phyloP scores from a whole-genome alignment of 1,140 invertebrate species.

The Eumeta japonica region DNA sequence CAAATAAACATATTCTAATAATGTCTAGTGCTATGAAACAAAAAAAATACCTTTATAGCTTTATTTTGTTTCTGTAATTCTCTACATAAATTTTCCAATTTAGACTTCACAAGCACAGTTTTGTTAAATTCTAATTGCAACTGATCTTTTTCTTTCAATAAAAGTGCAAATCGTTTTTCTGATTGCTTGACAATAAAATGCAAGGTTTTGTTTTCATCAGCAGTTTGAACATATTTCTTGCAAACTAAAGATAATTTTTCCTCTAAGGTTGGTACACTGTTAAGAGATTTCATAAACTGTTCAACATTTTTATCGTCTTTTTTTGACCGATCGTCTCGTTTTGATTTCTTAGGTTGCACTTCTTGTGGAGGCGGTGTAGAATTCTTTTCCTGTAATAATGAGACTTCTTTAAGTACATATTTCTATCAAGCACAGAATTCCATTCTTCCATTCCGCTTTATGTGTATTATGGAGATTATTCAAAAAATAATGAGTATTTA shows the following conservation, averaged over 20 bases:
- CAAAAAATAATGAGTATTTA: too few relatives aligned
- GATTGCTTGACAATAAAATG: slow-evolving; percentile 66
- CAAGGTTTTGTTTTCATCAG: slow-evolving; percentile 73
- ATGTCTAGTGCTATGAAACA: slow-evolving; percentile 5
- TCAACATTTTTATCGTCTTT: slow-evolving; percentile 64
- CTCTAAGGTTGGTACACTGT: slow-evolving; percentile 65
- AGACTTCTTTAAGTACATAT: too few relatives aligned
- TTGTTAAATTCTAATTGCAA: slow-evolving; percentile 81
- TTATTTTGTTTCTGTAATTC: slow-evolving; percentile 91
- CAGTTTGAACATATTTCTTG: slow-evolving; percentile 72
- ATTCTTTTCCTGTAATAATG: slow-evolving; percentile 25
- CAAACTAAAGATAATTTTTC: slow-evolving; percentile 74
- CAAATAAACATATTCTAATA: not conserved
- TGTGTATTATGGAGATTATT: too few relatives aligned
- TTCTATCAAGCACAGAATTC: too few relatives aligned
- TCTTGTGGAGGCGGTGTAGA: slow-evolving; percentile 22
- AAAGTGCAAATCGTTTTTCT: slow-evolving; percentile 60
- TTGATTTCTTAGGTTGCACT: slow-evolving; percentile 28
- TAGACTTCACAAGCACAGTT: slow-evolving; percentile 74
- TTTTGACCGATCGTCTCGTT: slow-evolving; percentile 49
- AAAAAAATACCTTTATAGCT: slow-evolving; percentile 67
- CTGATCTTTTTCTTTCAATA: slow-evolving; percentile 75
- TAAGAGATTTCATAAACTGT: slow-evolving; percentile 71
- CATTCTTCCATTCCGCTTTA: too few relatives aligned
- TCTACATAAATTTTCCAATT: slow-evolving; percentile 83